Conservation (phyloP, 2,888 invertebrate genomes). For the Cylloceria caligata region DNA sequence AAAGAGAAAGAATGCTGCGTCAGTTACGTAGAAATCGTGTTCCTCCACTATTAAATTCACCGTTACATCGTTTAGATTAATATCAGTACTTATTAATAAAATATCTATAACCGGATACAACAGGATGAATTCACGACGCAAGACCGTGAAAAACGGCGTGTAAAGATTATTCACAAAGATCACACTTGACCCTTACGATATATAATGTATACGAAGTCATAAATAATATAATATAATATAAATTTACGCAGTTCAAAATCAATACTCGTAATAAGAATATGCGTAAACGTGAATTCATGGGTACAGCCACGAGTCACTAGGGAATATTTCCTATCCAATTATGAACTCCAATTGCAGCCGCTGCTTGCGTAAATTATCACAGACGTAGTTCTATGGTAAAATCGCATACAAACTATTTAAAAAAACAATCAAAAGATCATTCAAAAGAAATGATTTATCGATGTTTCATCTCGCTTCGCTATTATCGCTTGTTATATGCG, state of each 20-base stretch:
- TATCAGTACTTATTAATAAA: constrained; percentile 45
- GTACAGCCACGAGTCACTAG: background rate
- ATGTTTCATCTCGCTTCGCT: constrained; percentile 8
- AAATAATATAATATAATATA: constrained; percentile 25
- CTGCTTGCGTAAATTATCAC: constrained; percentile 78
- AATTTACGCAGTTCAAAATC: constrained; percentile 29
- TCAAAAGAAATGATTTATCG: constrained; percentile 49
- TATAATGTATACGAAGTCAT: constrained; percentile 1
- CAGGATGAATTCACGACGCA: constrained; percentile 17
- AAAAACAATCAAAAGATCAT: constrained; percentile 35
- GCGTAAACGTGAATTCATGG: constrained; percentile 2
- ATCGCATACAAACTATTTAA: constrained; percentile 73
- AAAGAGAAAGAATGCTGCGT: constrained; percentile 5
- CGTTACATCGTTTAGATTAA: constrained; percentile 43
- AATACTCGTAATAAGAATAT: constrained; percentile 17
- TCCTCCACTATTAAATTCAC: constrained; percentile 33
- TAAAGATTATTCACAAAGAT: constrained; percentile 24
- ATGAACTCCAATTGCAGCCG: constrained; percentile 33
- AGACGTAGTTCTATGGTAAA: constrained; percentile 77
- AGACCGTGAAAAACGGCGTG: constrained; percentile 2
- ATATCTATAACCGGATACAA: constrained; percentile 45
- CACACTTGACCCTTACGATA: background rate
- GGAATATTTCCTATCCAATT: constrained; percentile 16
- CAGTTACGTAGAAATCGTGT: constrained; percentile 46
- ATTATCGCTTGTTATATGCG: background rate